phyloP scores from a whole-genome alignment of 1,140 invertebrate species.

The Pogonomyrmex barbatus region DNA sequence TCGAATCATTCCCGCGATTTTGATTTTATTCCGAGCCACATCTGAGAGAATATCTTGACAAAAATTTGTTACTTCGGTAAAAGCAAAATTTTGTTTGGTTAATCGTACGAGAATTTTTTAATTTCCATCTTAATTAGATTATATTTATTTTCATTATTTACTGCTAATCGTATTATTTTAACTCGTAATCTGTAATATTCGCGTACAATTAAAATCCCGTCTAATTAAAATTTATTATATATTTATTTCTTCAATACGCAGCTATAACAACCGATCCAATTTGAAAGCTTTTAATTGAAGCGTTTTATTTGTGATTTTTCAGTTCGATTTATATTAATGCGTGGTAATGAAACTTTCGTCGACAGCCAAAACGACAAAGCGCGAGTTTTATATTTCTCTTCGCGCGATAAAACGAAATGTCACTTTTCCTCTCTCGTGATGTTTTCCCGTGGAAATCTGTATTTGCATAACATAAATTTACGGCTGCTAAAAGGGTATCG shows the following conservation, averaged over 20 bases:
- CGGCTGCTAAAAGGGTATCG: slow-evolving; percentile 45
- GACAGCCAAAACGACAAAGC: slow-evolving; percentile 63
- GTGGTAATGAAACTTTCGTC: background rate
- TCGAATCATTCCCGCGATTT: slow-evolving; percentile 44
- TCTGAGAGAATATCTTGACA: background rate
- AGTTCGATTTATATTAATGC: background rate
- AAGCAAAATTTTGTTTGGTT: slow-evolving; percentile 26
- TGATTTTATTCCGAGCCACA: slow-evolving; percentile 40
- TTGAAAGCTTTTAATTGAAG: background rate
- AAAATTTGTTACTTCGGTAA: slow-evolving; percentile 26
- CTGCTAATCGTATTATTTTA: background rate
- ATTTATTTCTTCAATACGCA: slow-evolving; percentile 16
- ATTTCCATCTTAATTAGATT: background rate
- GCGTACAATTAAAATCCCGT: background rate
- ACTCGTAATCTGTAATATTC: background rate
- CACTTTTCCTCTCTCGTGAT: slow-evolving; percentile 45
- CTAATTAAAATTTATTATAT: background rate
- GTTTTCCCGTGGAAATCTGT: slow-evolving; percentile 55
- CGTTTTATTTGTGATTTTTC: slow-evolving; percentile 19
- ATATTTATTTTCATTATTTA: background rate
- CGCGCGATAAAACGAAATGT: slow-evolving; percentile 29
- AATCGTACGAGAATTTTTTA: slow-evolving; percentile 9
- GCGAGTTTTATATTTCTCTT: slow-evolving; percentile 65
- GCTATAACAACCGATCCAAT: background rate
- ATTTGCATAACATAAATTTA: slow-evolving; percentile 76